Conservation (phyloP, 35 echinoderm and acorn worm genomes). For the Strongylocentrotus purpuratus region DNA sequence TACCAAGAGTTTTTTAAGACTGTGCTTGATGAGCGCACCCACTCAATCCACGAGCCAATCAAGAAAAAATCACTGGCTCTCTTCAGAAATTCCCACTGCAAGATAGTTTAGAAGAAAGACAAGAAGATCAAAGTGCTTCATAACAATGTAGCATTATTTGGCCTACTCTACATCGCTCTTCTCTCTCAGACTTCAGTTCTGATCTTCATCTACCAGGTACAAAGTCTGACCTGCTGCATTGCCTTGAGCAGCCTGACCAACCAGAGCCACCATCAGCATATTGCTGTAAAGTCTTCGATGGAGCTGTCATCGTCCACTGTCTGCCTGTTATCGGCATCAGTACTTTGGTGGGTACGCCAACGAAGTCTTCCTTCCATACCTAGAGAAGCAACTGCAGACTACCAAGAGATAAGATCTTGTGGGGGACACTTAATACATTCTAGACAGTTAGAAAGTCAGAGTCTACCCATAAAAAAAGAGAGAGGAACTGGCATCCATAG, state of each 20-base stretch:
- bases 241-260: neutral
- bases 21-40: too few species aligned
- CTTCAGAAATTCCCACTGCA: too few species aligned
- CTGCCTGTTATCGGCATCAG: neutral
- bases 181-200: neutral
- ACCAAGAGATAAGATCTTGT: too few species aligned
- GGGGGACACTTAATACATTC: too few species aligned
- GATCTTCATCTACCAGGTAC: neutral
- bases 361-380: too few species aligned
- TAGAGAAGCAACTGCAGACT: too few species aligned
- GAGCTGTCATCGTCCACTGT: neutral
- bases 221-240: neutral
- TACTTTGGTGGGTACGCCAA: neutral
- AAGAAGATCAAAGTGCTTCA: neutral
- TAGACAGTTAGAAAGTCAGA: too few species aligned
- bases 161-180: neutral
- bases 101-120: neutral
- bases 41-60: too few species aligned
- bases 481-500: conserved; percentile 60
- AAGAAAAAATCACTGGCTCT: too few species aligned
- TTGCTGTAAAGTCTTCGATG: neutral
- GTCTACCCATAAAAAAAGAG: conserved; percentile 56
- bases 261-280: neutral
- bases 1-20: too few species aligned
- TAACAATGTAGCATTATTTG: neutral